phyloP scores from a whole-genome alignment of 2,113 vertebrate species.

The Erythrocercus mccallii region DNA sequence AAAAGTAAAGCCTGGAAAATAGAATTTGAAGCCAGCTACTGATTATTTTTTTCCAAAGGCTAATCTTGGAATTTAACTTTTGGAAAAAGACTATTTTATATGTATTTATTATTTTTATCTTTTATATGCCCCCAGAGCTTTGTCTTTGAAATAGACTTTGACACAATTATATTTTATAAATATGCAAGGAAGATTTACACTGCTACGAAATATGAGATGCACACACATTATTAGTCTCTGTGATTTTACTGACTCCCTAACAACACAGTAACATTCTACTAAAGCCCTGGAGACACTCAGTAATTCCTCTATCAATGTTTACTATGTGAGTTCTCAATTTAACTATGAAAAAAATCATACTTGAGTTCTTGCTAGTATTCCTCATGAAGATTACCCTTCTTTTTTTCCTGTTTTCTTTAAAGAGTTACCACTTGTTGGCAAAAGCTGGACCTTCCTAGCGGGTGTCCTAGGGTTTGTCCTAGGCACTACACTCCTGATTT shows the following conservation, averaged over 20 bases:
- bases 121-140: background rate
- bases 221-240: background rate
- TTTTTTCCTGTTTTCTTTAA: background rate
- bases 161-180: background rate
- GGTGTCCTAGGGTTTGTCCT: conserved; percentile 76
- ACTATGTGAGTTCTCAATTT: background rate
- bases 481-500: conserved; percentile 76
- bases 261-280: background rate
- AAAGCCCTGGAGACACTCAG: background rate
- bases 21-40: background rate
- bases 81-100: background rate
- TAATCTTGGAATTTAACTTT: background rate
- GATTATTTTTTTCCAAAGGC: background rate
- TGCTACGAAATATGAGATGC: background rate
- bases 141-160: background rate
- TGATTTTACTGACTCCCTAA: background rate
- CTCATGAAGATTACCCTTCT: background rate
- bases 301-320: background rate
- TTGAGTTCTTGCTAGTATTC: background rate
- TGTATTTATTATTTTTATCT: background rate
- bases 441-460: conserved; percentile 84
- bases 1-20: background rate
- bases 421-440: conserved; percentile 62
- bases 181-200: background rate
- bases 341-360: background rate